Conservation (phyloP, 2,888 invertebrate species). For the Chromoteleia sp. region DNA sequence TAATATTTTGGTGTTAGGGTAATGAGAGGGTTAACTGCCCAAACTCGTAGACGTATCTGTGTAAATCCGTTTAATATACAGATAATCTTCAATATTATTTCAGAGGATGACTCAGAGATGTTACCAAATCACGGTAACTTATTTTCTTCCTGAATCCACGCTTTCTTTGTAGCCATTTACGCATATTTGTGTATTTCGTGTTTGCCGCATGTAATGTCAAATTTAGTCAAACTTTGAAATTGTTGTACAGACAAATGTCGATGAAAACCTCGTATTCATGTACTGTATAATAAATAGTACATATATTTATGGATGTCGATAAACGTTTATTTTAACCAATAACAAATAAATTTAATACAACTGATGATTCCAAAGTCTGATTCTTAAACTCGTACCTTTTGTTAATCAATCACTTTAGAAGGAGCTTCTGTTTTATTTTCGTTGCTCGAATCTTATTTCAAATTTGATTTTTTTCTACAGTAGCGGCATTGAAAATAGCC, state of each 20-base stretch:
- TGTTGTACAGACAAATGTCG: slow-evolving; percentile 5
- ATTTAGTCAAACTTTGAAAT: slow-evolving; percentile 62
- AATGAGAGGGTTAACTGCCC: slow-evolving; percentile 14
- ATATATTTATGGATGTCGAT: too few species aligned
- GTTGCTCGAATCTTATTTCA: neutral
- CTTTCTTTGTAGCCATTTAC: slow-evolving; percentile 74
- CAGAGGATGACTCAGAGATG: slow-evolving; percentile 84
- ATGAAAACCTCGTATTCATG: too few species aligned
- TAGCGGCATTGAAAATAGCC: slow-evolving; percentile 1
- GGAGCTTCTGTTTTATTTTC: slow-evolving; percentile 20
- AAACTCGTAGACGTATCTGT: slow-evolving; percentile 27
- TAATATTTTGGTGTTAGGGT: slow-evolving; percentile 5
- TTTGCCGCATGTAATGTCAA: slow-evolving; percentile 8
- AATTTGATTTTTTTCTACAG: neutral
- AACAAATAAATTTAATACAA: neutral
- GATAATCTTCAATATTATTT: slow-evolving; percentile 81
- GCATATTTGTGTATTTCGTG: slow-evolving; percentile 70
- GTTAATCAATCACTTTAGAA: slow-evolving; percentile 10
- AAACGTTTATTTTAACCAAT: too few species aligned
- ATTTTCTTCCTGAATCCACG: slow-evolving; percentile 77
- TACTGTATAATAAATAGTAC: too few species aligned
- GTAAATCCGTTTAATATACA: slow-evolving; percentile 57
- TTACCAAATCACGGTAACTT: slow-evolving; percentile 84
- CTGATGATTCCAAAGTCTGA: slow-evolving; percentile 44
- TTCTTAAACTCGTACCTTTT: neutral